Evolutionary conservation across 2,888 invertebrate species (phyloP).

Genomic region (Phyllotreta cruciferae): DNA sequence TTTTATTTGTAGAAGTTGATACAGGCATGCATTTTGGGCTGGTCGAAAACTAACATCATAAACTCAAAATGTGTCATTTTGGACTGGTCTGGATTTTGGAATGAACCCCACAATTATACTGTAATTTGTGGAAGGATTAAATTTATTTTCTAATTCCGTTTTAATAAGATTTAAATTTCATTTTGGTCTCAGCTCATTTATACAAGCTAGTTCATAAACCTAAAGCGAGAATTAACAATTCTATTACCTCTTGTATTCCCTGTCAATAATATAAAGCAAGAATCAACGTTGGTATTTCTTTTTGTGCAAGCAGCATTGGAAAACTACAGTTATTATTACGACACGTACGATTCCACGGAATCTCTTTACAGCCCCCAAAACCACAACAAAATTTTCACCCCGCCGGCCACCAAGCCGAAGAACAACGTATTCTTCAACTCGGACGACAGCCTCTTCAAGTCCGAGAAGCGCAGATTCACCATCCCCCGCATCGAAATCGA

Average conservation of each 20-base stretch:
- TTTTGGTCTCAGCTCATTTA: no score
- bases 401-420: conserved; percentile 55
- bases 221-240: no score
- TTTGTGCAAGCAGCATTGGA: conserved; percentile 59
- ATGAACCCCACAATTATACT: no score
- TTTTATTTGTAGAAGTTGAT: no score
- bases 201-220: no score
- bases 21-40: no score
- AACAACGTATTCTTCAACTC: conserved; percentile 58
- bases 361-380: conserved; percentile 52
- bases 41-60: no score
- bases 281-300: conserved; percentile 34
- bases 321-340: conserved; percentile 49
- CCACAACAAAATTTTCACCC: conserved; percentile 53
- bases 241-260: neutral
- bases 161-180: no score
- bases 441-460: conserved; percentile 58
- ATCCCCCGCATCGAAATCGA: conserved; percentile 59
- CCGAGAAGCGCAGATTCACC: conserved; percentile 53
- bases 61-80: no score
- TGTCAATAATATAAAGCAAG: conserved; percentile 20
- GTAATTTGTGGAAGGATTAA: no score
- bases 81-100: no score
- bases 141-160: no score
- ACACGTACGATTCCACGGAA: conserved; percentile 52